phyloP scores from a whole-genome alignment of 2,797 vertebrate genomes.

The Halcyon chelicuti region DNA sequence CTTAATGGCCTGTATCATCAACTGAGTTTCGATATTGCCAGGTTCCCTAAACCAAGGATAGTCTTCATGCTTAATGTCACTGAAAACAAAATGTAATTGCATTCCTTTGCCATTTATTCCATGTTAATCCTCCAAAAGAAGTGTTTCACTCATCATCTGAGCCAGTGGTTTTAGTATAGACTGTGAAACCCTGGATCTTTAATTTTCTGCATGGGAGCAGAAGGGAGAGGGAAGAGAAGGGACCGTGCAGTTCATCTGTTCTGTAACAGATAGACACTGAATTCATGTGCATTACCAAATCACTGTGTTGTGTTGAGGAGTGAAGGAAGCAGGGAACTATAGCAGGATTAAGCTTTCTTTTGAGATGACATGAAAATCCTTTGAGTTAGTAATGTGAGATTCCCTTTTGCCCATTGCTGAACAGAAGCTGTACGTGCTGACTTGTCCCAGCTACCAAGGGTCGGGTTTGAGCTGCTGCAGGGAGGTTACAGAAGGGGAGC shows the following conservation, averaged over 20 bases:
- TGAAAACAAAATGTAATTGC: constrained; percentile 22
- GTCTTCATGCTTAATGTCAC: not conserved
- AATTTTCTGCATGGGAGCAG: constrained; percentile 67
- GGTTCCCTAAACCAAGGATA: not conserved
- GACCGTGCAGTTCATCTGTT: not conserved
- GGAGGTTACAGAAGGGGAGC: not conserved
- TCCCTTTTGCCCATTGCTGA: not conserved
- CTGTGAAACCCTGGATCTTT: constrained; percentile 31
- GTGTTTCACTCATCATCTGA: constrained; percentile 48
- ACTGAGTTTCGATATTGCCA: not conserved
- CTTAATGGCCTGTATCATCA: not conserved
- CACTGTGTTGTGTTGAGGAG: not conserved
- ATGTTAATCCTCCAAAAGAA: constrained; percentile 42
- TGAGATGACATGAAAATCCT: not conserved
- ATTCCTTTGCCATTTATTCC: constrained; percentile 11
- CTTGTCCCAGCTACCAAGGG: not conserved
- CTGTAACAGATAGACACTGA: not conserved
- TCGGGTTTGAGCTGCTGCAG: not conserved
- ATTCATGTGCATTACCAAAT: not conserved
- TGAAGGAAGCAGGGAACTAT: not conserved
- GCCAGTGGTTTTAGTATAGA: constrained; percentile 10
- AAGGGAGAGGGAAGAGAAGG: constrained; percentile 17
- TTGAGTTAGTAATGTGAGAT: not conserved
- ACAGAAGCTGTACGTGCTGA: not conserved
- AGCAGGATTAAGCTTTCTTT: not conserved